Evolutionary conservation across 2,888 invertebrate genomes (phyloP), one percentile per base, ranked within the genome.

Genomic region (Cephus sareptanus): DNA sequence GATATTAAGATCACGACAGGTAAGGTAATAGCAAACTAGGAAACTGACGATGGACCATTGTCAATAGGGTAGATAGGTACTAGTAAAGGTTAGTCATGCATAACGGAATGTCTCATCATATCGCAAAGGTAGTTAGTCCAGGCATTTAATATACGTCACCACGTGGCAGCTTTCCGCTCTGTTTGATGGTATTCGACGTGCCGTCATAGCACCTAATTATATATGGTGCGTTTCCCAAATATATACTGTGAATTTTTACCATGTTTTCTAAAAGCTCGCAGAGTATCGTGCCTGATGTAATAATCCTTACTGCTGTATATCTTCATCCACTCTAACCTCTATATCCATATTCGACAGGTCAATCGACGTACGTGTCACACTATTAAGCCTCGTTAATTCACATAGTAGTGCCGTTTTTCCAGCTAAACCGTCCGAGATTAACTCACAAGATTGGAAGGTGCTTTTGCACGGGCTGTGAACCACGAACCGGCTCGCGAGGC

Each of bases 31-130:
- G 23, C 40, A 56, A 56, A 56, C 23, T 56, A 23, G 23, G 40
- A 56, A 56, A 6, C 9, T 56, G 40, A 56, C 40, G 23, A 56
- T 15, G 15, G 6, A 56, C 40, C 9, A 56, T 56, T 23, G 40
- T 56, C 9, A 6, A 56, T 56, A 6, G 2, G 23, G 40, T 56
- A 56, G 40, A 40, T 15, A 23, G 40, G 40, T 56, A 56, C 23
- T 23, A 56, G 40, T 2, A 71, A 71, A 70, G 34, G 79, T 35
- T 76, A 86, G 86, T 88, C 90, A 90, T 85, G 91, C 89, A 87
- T 83, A 87, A 89, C 81, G 91, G 91, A 91, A 91, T 91, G 88
- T 87, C 86, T 90, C 87, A 91, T 90, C 87, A 87, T 84, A 87
- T 87, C 84, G 84, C 84, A 81, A 80, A 85, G 89, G 86, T 87